phyloP scores from a whole-genome alignment of 1,140 invertebrate species.

The Chrysomallon squamiferum region DNA sequence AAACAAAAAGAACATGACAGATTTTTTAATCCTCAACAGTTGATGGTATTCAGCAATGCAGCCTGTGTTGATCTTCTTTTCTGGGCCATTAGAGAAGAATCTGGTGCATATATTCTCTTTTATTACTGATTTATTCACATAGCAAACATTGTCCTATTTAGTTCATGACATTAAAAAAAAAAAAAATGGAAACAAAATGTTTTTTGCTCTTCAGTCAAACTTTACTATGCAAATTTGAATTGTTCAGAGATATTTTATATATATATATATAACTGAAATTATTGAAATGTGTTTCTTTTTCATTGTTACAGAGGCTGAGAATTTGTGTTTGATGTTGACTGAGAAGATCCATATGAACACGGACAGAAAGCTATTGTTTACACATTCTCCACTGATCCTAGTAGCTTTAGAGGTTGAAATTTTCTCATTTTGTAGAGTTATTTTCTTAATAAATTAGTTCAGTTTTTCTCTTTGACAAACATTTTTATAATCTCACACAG shows the following conservation, averaged over 20 bases:
- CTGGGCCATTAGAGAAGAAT: conserved; percentile 96
- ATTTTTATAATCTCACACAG: too few species aligned
- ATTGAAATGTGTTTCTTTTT: too few species aligned
- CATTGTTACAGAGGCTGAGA: conserved; percentile 93
- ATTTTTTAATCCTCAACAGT: conserved; percentile 80
- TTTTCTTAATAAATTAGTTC: too few species aligned
- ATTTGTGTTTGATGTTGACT: conserved; percentile 85
- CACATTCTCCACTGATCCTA: conserved; percentile 91
- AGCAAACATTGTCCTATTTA: not conserved
- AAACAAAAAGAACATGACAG: conserved; percentile 37
- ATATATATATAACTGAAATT: too few species aligned
- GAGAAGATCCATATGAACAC: conserved; percentile 95
- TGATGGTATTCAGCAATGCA: conserved; percentile 96
- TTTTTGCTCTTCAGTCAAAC: too few species aligned
- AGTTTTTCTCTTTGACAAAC: too few species aligned
- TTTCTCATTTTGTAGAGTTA: too few species aligned
- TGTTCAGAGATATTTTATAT: too few species aligned
- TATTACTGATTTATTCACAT: not conserved
- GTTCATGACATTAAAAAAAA: not conserved
- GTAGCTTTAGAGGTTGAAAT: conserved; percentile 90
- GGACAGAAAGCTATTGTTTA: conserved; percentile 82
- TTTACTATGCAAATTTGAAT: too few species aligned
- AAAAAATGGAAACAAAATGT: conserved; percentile 8
- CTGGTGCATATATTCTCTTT: conserved; percentile 73
- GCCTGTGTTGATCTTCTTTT: conserved; percentile 96